These are phyloP conservation scores for Urocyon cinereoargenteus DNA, from an alignment of 2,797 vertebrate genomes.

Conservation along the genomic window DNA sequence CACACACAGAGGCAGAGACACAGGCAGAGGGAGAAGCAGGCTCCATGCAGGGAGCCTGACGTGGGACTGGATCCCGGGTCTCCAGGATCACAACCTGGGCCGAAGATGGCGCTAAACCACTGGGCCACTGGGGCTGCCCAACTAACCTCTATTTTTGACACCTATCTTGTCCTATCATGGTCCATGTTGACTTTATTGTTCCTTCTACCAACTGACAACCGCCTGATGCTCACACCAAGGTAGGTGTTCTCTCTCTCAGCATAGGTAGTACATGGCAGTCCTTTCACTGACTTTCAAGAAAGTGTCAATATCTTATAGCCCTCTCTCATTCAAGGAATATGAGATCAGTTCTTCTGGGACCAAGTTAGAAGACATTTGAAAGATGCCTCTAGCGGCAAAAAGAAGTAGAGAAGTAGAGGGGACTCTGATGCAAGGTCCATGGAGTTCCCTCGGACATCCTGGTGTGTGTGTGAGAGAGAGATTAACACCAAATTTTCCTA, in stretches of 20 bases:
- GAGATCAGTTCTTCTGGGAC: neutral
- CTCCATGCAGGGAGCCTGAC: too few relatives aligned
- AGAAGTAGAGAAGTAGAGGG: neutral
- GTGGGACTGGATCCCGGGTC: too few relatives aligned
- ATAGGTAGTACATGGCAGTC: neutral
- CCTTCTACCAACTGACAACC: neutral
- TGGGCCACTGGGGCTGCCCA: too few relatives aligned
- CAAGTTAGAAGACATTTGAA: neutral
- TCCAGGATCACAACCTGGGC: too few relatives aligned
- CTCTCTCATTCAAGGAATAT: slow-evolving; percentile 35
- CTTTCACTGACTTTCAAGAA: neutral
- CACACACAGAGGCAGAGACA: too few relatives aligned
- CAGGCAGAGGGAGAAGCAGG: too few relatives aligned
- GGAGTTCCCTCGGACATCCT: neutral
- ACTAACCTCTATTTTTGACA: neutral
- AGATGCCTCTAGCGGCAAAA: neutral
- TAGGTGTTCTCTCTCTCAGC: neutral
- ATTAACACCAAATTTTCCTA: neutral
- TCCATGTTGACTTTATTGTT: neutral
- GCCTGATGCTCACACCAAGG: neutral
- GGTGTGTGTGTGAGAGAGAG: neutral
- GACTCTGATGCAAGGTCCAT: neutral
- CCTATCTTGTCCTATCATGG: neutral
- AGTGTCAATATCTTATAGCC: neutral
- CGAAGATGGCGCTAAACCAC: too few relatives aligned